Evolutionary conservation across 2,113 vertebrate genomes (phyloP).

Genomic region (Casuarius casuarius): DNA sequence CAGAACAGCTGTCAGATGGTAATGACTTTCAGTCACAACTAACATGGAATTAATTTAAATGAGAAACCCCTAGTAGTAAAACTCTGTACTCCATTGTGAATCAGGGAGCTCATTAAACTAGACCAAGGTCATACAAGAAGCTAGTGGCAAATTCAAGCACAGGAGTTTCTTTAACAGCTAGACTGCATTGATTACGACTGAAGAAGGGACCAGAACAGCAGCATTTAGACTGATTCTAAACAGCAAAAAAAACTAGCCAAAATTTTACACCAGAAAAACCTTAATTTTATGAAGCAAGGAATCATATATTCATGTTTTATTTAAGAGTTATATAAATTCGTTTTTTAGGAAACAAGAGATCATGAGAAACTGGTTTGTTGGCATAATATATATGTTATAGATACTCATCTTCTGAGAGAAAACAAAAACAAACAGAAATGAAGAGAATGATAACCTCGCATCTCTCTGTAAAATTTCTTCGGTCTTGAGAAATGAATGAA

Average conservation of each 20-base stretch:
- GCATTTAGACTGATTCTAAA: background rate
- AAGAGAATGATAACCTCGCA: background rate
- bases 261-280: background rate
- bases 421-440: background rate
- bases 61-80: background rate
- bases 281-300: background rate
- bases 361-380: background rate
- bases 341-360: background rate
- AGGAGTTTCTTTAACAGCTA: background rate
- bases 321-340: background rate
- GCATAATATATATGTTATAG: background rate
- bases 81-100: background rate
- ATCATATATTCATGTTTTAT: background rate
- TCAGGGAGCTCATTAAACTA: background rate
- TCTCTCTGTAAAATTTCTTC: background rate
- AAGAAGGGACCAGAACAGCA: background rate
- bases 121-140: background rate
- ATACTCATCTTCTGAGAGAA: background rate
- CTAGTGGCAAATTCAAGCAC: background rate
- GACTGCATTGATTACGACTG: background rate
- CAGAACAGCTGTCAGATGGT: background rate
- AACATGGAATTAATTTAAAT: conserved; percentile 17
- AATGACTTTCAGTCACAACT: conserved; percentile 4
- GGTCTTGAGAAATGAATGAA: background rate
- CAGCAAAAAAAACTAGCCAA: background rate